phyloP scores from a whole-genome alignment of 2,113 vertebrate species.

The Chiloscyllium plagiosum region DNA sequence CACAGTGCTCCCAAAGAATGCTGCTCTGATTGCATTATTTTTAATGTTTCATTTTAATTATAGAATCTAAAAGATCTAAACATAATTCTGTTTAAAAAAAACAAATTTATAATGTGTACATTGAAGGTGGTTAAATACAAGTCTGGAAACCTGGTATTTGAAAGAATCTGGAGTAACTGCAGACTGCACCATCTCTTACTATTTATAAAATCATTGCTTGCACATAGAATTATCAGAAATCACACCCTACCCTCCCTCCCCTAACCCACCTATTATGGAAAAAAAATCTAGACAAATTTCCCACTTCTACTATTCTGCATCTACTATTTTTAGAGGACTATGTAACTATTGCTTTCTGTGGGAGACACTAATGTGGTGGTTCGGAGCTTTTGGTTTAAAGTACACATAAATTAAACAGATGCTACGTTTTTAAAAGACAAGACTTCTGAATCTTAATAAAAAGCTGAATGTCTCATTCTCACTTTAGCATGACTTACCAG shows the following conservation, averaged over 20 bases:
- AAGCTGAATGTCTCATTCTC: background rate
- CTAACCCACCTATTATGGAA: too few species aligned
- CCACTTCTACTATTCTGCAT: background rate
- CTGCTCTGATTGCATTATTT: background rate
- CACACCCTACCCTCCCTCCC: background rate
- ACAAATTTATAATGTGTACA: background rate
- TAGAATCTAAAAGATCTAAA: background rate
- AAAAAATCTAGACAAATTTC: background rate
- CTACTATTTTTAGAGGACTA: background rate
- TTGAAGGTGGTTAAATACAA: background rate
- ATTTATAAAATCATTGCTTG: conserved; percentile 7
- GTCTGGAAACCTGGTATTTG: background rate
- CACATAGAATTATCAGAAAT: conserved; percentile 2
- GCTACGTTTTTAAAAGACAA: background rate
- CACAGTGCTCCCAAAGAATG: background rate
- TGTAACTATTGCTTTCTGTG: background rate
- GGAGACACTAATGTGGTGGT: background rate
- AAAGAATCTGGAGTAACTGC: background rate
- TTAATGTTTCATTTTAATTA: background rate
- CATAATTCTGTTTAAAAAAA: background rate
- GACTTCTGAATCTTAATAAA: background rate
- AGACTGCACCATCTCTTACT: background rate
- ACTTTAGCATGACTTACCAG: background rate
- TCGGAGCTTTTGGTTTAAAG: background rate
- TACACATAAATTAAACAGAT: background rate